Evolutionary conservation across 2,888 invertebrate genomes (phyloP).

Genomic region (Saturnia japonica): DNA sequence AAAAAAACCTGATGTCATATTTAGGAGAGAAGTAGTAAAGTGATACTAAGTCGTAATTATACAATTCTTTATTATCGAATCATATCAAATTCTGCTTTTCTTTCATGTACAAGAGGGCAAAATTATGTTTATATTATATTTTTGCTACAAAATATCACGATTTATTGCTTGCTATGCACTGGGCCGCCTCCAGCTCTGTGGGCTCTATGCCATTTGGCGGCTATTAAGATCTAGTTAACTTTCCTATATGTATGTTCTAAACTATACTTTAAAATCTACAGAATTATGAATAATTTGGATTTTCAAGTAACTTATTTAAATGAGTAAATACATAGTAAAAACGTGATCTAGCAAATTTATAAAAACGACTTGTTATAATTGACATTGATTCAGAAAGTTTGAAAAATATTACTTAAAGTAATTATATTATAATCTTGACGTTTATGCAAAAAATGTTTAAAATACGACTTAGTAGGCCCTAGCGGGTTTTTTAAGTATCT

Average conservation of each 20-base stretch:
- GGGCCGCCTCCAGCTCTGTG: neutral
- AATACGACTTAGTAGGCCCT: neutral
- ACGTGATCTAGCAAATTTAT: no score
- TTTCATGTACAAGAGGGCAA: neutral
- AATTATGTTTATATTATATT: neutral
- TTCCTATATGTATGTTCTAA: neutral
- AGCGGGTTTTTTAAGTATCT: neutral
- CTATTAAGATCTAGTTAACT: neutral
- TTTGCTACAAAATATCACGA: neutral
- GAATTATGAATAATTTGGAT: neutral
- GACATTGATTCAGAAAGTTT: neutral
- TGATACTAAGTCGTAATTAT: no score
- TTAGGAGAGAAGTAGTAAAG: no score
- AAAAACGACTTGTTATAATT: no score
- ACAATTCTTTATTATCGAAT: neutral
- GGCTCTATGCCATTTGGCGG: slow-evolving; percentile 5
- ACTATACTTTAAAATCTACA: neutral
- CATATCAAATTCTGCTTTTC: neutral
- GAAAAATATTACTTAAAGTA: neutral
- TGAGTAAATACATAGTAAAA: no score
- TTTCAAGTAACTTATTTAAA: neutral
- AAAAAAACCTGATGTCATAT: no score
- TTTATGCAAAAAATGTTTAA: no score
- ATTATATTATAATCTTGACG: no score
- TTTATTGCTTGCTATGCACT: neutral